Evolutionary conservation across 2,888 invertebrate genomes (phyloP), one percentile per base, ranked within the genome.

Genomic region (Tetragnatha montana): DNA sequence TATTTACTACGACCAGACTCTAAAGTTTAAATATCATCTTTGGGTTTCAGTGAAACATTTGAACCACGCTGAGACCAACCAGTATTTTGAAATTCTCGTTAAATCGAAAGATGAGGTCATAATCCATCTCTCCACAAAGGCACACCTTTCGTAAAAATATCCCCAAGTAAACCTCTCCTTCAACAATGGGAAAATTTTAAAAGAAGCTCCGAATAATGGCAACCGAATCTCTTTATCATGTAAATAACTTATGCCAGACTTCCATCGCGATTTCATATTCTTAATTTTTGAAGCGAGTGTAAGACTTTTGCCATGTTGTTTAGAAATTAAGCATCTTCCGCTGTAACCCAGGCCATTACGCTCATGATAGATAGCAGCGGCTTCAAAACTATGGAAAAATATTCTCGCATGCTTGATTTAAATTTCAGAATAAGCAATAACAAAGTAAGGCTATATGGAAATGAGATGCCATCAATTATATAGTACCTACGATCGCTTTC

Each of bases 151-250:
- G 87, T 76, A 35, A 35, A 35, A 35, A 35, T 35, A 87, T 87
- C 75, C 35, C 17, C 19, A 69, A 76, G 51, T 81, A 51, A 87
- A 87, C 81, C 81, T 75, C 87, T 87, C 81, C 87, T 87, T 87
- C 75, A 87, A 81, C 69, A 75, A 81, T 14, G n/a, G 87, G 81
- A 87, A 81, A 87, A 75, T 87, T 87, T 87, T 81, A 87, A 74
- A 76, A 81, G 81, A 87, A 51, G 75, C 75, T 21, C 70, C 76
- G 87, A 87, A 87, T 87, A 87, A 87, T 87, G 81, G 75, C 81
- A 68, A 70, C 81, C 51, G 81, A 87, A 76, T 82, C 87, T 87
- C 87, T 87, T 87, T 87, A 81, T 87, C 81, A 87, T 87, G 87
- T 87, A 87, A 87, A 87, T 87, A 87, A 87, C 81, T 81, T 71